phyloP scores from a whole-genome alignment of 2,797 vertebrate species.

The Pelodytes ibericus region DNA sequence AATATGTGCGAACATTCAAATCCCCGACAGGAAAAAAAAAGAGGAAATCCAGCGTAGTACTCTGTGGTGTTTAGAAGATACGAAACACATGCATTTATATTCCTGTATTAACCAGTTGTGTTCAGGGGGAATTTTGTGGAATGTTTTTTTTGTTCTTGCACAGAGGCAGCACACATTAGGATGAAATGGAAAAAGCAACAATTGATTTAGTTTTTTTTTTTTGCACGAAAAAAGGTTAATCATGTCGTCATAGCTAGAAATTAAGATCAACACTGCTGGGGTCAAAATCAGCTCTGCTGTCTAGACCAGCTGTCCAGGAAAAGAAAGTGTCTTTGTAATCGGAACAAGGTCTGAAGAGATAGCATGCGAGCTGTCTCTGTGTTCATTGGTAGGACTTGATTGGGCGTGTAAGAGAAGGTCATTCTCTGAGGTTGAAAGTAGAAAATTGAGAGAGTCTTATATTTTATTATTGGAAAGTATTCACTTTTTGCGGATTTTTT shows the following conservation, averaged over 20 bases:
- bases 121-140: neutral
- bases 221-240: neutral
- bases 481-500: too few species aligned
- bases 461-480: too few species aligned
- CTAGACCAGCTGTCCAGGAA: neutral
- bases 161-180: neutral
- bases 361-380: neutral
- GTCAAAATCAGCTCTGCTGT: conserved; percentile 4
- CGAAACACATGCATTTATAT: conserved; percentile 42
- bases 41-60: neutral
- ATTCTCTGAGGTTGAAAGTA: neutral
- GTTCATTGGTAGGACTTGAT: neutral
- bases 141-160: conserved; percentile 18
- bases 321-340: neutral
- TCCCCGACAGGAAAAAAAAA: conserved; percentile 31
- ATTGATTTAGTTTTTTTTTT: neutral
- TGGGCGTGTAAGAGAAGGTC: neutral
- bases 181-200: conserved; percentile 30
- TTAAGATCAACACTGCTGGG: conserved; percentile 35
- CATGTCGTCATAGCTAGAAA: conserved; percentile 34
- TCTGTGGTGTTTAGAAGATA: conserved; percentile 29
- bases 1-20: conserved; percentile 45
- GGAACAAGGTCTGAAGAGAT: neutral
- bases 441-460: too few species aligned
- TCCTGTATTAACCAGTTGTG: conserved; percentile 41